These are phyloP conservation scores for Diachasmimorpha longicaudata DNA, from an alignment of 1,140 invertebrate genomes.

Conservation along the genomic window DNA sequence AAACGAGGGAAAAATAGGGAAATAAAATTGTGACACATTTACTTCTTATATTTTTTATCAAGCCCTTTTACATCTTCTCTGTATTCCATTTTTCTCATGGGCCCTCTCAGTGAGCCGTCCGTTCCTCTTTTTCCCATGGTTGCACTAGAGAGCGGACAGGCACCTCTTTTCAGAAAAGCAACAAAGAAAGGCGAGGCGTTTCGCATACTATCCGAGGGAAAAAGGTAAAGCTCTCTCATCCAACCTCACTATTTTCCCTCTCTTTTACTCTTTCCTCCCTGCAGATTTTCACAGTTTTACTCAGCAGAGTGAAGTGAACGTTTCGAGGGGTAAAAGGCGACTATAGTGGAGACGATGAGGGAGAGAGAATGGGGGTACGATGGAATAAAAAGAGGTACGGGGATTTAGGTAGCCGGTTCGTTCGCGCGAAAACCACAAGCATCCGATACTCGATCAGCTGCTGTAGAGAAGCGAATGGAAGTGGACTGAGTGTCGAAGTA, in stretches of 20 bases:
- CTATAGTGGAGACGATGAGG: neutral
- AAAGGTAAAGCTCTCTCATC: conserved; percentile 19
- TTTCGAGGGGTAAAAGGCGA: conserved; percentile 11
- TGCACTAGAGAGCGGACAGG: conserved; percentile 21
- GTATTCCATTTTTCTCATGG: conserved; percentile 12
- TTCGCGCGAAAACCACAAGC: conserved; percentile 40
- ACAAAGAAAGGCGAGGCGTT: conserved; percentile 21
- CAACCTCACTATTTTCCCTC: neutral
- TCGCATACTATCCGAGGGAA: conserved; percentile 15
- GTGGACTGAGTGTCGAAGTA: conserved; percentile 19
- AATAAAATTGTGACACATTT: neutral
- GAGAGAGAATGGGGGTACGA: neutral
- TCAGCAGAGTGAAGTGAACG: conserved; percentile 17
- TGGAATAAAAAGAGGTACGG: neutral
- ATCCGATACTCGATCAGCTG: conserved; percentile 38
- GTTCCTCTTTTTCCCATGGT: conserved; percentile 11
- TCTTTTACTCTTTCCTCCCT: neutral
- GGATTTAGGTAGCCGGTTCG: conserved; percentile 35
- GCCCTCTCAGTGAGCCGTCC: neutral
- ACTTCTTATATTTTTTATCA: neutral
- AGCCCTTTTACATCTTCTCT: neutral
- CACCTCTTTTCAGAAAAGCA: conserved; percentile 32
- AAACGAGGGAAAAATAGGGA: neutral
- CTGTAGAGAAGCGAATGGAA: conserved; percentile 23
- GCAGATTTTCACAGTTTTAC: neutral